phyloP scores from a whole-genome alignment of 2,113 vertebrate genomes.

The Phrynocephalus versicolor region DNA sequence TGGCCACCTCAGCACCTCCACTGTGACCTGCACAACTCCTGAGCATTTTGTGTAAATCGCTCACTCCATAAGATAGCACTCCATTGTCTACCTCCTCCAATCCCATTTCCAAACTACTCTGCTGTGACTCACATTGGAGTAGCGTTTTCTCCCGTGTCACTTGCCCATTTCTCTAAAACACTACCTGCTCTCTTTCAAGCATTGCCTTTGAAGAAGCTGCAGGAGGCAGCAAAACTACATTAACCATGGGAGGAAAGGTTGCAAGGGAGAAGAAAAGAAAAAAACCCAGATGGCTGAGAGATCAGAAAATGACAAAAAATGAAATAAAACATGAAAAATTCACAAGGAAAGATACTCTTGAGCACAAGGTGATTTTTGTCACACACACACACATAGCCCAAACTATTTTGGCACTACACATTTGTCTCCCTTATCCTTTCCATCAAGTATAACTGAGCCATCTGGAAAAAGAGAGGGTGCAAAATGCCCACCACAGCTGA shows the following conservation, averaged over 20 bases:
- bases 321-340: constrained; percentile 31
- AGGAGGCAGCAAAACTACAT: not conserved
- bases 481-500: not conserved
- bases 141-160: not conserved
- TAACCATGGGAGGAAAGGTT: not conserved
- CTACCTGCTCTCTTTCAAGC: constrained; percentile 16
- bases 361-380: not conserved
- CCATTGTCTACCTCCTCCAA: constrained; percentile 1
- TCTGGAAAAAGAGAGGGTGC: not conserved
- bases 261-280: not conserved
- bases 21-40: not conserved
- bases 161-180: constrained; percentile 34
- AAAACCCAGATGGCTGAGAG: not conserved
- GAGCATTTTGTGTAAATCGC: not conserved
- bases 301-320: constrained; percentile 38
- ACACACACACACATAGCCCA: no score
- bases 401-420: constrained; percentile 2
- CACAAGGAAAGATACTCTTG: constrained; percentile 20
- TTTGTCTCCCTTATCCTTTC: not conserved
- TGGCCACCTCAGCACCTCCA: not conserved
- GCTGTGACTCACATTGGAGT: not conserved
- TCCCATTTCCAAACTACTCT: constrained; percentile 17
- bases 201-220: not conserved
- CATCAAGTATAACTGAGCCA: constrained; percentile 12
- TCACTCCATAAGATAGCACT: not conserved